Percentiles rank a stretch among this genome's conserved stretches.
Conservation (phyloP, 2,797 vertebrate genomes). For the Platyrinchus mystaceus region DNA sequence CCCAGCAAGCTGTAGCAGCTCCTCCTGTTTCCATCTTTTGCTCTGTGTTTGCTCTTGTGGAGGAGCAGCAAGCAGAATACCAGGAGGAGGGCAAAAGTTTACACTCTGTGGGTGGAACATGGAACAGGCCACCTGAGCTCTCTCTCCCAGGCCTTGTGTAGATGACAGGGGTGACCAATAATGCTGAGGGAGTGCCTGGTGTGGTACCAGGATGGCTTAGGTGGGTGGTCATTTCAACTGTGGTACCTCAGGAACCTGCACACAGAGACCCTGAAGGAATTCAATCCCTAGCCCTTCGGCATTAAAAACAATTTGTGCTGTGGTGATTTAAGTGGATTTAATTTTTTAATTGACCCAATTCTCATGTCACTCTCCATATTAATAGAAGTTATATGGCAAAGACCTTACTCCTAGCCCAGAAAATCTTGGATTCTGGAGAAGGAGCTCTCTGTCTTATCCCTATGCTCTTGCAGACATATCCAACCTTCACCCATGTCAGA, state of each 20-base stretch:
- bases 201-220: neutral
- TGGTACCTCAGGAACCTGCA: neutral
- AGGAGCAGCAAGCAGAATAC: neutral
- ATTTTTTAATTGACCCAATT: neutral
- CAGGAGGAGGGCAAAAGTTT: neutral
- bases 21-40: neutral
- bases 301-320: neutral
- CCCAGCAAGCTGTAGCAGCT: neutral
- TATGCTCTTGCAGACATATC: neutral
- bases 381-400: neutral
- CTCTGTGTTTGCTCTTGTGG: neutral
- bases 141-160: neutral
- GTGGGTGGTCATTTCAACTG: neutral
- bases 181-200: rapidly evolving
- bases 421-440: neutral
- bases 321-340: neutral
- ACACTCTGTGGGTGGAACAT: neutral
- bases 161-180: neutral
- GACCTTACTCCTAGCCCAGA: neutral
- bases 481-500: neutral
- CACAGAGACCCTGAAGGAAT: neutral
- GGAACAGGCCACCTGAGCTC: neutral
- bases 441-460: neutral
- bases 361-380: neutral
- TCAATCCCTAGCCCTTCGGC: rapidly evolving